These are phyloP conservation scores for Dyspetes luteomarginatus DNA, from an alignment of 2,888 invertebrate genomes.

Conservation along the genomic window DNA sequence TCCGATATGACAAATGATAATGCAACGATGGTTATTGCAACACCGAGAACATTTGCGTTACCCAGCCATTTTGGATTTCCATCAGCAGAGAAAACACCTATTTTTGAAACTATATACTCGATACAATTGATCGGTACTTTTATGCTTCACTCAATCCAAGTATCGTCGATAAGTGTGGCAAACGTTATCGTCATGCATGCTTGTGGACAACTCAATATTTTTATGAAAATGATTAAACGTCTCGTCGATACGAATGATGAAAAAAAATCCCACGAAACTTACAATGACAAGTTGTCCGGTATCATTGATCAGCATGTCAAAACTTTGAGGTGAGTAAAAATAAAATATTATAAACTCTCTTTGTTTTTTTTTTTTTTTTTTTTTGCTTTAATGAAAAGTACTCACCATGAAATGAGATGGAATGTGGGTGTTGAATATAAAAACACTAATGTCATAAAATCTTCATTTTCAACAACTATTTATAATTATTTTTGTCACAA, in stretches of 20 bases:
- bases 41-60: conserved; percentile 65
- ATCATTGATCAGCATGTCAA: conserved; percentile 68
- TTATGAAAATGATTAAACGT: conserved; percentile 65
- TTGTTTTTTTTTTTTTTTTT: neutral
- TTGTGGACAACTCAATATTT: conserved; percentile 71
- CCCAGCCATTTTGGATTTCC: conserved; percentile 69
- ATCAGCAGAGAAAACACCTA: conserved; percentile 67
- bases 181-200: conserved; percentile 71
- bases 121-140: conserved; percentile 72
- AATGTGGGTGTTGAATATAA: neutral
- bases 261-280: neutral
- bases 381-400: neutral
- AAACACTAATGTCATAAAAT: neutral
- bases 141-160: conserved; percentile 68
- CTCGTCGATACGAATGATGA: conserved; percentile 60
- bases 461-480: too few species aligned
- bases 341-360: too few species aligned
- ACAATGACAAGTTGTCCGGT: conserved; percentile 7
- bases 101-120: conserved; percentile 73
- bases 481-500: too few species aligned
- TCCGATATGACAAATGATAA: conserved; percentile 38
- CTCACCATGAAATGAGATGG: too few species aligned
- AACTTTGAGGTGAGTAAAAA: conserved; percentile 67
- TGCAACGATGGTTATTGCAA: conserved; percentile 52
- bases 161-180: conserved; percentile 67